Conservation (phyloP, 1,140 invertebrate genomes). For the Magallana gigas region DNA sequence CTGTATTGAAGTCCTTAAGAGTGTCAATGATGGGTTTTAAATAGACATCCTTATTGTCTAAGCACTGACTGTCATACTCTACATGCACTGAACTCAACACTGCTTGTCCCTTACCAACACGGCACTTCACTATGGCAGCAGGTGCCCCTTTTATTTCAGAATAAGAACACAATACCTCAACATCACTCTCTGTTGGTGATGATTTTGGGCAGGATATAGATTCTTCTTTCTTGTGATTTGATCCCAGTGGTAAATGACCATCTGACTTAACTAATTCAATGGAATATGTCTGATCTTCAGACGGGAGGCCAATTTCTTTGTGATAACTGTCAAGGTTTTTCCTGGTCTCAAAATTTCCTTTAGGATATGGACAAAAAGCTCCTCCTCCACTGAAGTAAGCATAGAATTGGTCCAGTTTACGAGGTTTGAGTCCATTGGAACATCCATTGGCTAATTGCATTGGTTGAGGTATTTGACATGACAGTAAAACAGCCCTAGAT, state of each 20-base stretch:
- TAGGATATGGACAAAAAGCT: conserved; percentile 55
- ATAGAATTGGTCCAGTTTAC: conserved; percentile 26
- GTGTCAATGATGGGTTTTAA: conserved; percentile 49
- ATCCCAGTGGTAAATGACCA: neutral
- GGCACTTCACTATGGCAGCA: conserved; percentile 66
- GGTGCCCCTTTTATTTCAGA: conserved; percentile 31
- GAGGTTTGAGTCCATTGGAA: neutral
- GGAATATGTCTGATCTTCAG: neutral
- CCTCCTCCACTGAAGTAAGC: conserved; percentile 70
- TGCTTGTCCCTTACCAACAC: conserved; percentile 65
- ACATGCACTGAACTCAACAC: conserved; percentile 70
- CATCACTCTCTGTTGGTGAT: neutral
- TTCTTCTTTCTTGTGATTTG: neutral
- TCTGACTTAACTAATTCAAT: neutral
- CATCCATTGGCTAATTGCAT: neutral
- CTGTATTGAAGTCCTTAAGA: neutral
- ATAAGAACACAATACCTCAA: neutral
- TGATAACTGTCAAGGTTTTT: neutral
- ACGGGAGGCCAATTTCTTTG: neutral
- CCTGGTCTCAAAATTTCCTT: neutral
- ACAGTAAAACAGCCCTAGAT: conserved; percentile 58
- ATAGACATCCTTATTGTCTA: conserved; percentile 51
- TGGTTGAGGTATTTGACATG: neutral
- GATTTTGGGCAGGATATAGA: neutral
- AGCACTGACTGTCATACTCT: conserved; percentile 60